These are phyloP conservation scores for Zoanthus gigantus DNA, from an alignment of 92 coral and sea anemone genomes.

Conservation along the genomic window DNA sequence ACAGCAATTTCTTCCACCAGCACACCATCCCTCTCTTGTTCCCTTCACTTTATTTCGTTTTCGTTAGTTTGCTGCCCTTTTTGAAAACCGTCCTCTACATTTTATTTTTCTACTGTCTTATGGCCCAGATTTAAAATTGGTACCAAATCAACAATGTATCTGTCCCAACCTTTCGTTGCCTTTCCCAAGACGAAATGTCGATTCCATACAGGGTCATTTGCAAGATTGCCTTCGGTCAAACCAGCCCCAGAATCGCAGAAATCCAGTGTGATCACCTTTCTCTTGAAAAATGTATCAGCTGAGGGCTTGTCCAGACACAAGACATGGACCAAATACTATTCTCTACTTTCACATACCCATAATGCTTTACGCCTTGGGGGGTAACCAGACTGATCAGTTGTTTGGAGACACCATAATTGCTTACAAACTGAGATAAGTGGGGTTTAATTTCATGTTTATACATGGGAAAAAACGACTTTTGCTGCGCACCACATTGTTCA, in stretches of 20 bases:
- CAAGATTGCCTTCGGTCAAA: slow-evolving; percentile 14
- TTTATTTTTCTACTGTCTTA: background rate
- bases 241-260: slow-evolving; percentile 31
- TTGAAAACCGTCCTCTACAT: slow-evolving; percentile 9
- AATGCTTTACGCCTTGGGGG: background rate
- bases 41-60: slow-evolving; percentile 4
- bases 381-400: too few relatives aligned
- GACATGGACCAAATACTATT: too few relatives aligned
- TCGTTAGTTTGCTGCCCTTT: slow-evolving; percentile 8
- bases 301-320: too few relatives aligned
- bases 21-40: slow-evolving; percentile 16
- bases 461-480: too few relatives aligned
- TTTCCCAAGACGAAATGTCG: slow-evolving; percentile 33
- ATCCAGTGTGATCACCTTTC: slow-evolving; percentile 24
- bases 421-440: too few relatives aligned
- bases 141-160: slow-evolving; percentile 43
- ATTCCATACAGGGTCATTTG: slow-evolving; percentile 28
- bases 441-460: too few relatives aligned
- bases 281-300: background rate
- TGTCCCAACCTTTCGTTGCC: slow-evolving; percentile 47
- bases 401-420: too few relatives aligned
- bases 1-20: slow-evolving; percentile 5
- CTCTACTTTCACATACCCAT: too few relatives aligned
- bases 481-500: background rate
- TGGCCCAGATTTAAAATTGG: slow-evolving; percentile 43